phyloP scores from a whole-genome alignment of 2,888 invertebrate species.

The Lasioglossum leucozonium region DNA sequence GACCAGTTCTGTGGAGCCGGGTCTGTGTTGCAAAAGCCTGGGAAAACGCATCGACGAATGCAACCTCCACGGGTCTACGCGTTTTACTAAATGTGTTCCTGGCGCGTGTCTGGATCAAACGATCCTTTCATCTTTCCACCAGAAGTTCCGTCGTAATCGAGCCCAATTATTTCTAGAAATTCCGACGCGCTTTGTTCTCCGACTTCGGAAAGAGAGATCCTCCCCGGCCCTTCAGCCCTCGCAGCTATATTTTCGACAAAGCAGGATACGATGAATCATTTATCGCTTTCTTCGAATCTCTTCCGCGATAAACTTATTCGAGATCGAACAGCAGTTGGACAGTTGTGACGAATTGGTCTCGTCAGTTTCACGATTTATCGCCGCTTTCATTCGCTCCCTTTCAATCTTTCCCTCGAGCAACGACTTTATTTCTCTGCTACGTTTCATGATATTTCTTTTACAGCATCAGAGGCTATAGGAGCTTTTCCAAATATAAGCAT shows the following conservation, averaged over 20 bases:
- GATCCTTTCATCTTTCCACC: conserved; percentile 45
- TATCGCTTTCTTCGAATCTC: not conserved
- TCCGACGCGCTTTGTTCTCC: conserved; percentile 8
- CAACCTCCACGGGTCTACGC: conserved; percentile 37
- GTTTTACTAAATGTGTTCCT: conserved; percentile 45
- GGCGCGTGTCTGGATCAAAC: conserved; percentile 51
- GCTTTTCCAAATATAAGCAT: too few species aligned
- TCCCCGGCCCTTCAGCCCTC: not conserved
- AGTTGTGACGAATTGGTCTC: conserved; percentile 79
- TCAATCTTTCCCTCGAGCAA: not conserved
- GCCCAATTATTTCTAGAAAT: conserved; percentile 45
- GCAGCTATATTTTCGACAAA: not conserved
- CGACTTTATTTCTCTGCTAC: conserved; percentile 33
- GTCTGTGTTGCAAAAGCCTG: conserved; percentile 51
- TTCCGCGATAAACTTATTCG: not conserved
- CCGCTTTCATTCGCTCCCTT: conserved; percentile 70
- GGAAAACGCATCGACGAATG: conserved; percentile 59
- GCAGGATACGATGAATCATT: not conserved
- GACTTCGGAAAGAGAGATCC: not conserved
- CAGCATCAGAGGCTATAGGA: too few species aligned
- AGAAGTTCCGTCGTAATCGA: conserved; percentile 42
- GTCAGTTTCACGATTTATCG: conserved; percentile 76
- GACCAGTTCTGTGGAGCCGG: conserved; percentile 61
- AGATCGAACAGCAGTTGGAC: conserved; percentile 71
- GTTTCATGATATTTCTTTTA: conserved; percentile 18